Evolutionary conservation across 2,797 vertebrate genomes (phyloP).

Genomic region (Brachymystax lenok): DNA sequence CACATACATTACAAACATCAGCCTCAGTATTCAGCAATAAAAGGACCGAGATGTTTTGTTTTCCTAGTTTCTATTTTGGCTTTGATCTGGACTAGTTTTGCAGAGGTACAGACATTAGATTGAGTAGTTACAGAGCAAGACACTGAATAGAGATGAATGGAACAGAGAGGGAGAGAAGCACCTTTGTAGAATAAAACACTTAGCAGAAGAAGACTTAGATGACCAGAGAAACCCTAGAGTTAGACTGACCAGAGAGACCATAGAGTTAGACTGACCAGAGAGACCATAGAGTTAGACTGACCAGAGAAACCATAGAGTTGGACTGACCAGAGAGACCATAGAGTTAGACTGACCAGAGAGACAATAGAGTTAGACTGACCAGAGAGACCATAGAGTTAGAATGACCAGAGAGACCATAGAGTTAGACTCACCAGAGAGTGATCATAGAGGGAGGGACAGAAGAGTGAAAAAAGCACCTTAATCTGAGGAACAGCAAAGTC

Average conservation of each 20-base stretch:
- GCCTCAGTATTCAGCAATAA: too few species aligned
- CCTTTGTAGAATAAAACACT: neutral
- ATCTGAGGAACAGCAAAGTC: conserved; percentile 78
- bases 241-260: too few species aligned
- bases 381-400: too few species aligned
- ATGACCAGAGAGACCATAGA: neutral
- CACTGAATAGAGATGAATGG: neutral
- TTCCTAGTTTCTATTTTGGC: neutral
- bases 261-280: too few species aligned
- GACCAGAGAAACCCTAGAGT: too few species aligned
- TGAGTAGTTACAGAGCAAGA: neutral
- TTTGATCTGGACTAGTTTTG: neutral
- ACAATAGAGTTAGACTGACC: too few species aligned
- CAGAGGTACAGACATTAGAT: neutral
- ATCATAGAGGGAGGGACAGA: conserved; percentile 19
- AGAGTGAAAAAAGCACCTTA: conserved; percentile 70
- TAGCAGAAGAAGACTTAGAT: conserved; percentile 1
- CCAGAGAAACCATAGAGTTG: too few species aligned
- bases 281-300: neutral
- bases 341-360: too few species aligned
- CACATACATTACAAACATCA: too few species aligned
- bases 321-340: too few species aligned
- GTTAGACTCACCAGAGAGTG: conserved; percentile 17
- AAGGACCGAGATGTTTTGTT: neutral
- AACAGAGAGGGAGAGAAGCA: neutral